Conservation (phyloP, 2,113 vertebrate genomes). For the Onychostoma macrolepis region DNA sequence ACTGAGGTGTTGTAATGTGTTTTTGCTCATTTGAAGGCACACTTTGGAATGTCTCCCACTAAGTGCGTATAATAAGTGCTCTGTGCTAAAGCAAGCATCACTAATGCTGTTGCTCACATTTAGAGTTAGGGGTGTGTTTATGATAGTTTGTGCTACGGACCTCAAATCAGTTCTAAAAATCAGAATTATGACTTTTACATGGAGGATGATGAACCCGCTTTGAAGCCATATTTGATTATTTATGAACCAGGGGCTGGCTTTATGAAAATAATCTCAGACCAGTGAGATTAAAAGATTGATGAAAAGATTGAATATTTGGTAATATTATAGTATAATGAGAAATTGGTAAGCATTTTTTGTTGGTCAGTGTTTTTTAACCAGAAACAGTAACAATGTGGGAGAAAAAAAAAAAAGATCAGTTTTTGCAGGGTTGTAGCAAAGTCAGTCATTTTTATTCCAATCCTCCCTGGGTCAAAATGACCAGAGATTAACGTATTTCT, state of each 20-base stretch:
- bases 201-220: background rate
- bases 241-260: background rate
- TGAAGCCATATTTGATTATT: background rate
- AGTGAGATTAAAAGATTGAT: no score
- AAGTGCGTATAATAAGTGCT: background rate
- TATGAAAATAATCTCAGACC: background rate
- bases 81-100: slow-evolving; percentile 5
- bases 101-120: background rate
- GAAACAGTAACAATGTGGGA: background rate
- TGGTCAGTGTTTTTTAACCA: no score
- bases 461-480: no score
- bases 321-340: background rate
- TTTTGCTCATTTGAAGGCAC: background rate
- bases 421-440: background rate
- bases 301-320: no score
- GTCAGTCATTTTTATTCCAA: no score
- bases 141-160: background rate
- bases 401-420: background rate
- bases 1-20: background rate
- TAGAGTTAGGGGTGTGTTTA: background rate
- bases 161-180: background rate
- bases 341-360: background rate
- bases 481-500: no score
- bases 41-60: background rate
- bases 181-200: background rate